phyloP scores from a whole-genome alignment of 2,888 invertebrate species.

The Watsonalla cultraria region DNA sequence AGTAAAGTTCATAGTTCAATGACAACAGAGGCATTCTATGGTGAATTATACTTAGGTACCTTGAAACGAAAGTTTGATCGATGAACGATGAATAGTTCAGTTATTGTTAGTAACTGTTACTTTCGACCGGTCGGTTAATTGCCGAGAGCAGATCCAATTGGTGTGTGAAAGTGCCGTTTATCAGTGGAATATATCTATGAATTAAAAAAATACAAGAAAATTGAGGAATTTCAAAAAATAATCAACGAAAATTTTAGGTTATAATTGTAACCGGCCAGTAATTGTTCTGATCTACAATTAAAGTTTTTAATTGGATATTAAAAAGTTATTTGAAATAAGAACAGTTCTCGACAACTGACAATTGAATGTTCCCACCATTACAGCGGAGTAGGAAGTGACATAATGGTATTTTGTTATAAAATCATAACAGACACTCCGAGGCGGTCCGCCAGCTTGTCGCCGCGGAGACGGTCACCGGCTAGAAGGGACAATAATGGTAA shows the following conservation, averaged over 20 bases:
- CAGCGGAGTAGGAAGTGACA: conserved; percentile 27
- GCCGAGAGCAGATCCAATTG: background rate
- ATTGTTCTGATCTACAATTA: background rate
- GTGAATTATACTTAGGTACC: background rate
- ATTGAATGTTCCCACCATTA: conserved; percentile 26
- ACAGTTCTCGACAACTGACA: background rate
- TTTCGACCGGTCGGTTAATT: background rate
- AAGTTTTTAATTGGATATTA: background rate
- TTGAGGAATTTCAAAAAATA: background rate
- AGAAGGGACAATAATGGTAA: conserved; percentile 26
- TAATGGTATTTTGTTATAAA: conserved; percentile 74
- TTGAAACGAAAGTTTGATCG: conserved; percentile 1
- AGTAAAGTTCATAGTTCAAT: too few relatives aligned
- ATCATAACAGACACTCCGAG: conserved; percentile 61
- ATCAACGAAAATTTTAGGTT: too few relatives aligned
- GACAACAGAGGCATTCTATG: too few relatives aligned
- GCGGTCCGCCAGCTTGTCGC: conserved; percentile 41
- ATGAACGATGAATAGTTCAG: background rate
- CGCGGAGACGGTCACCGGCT: conserved; percentile 39
- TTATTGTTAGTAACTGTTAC: background rate
- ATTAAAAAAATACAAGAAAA: background rate
- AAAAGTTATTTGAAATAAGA: background rate
- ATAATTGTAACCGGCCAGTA: background rate
- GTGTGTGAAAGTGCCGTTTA: background rate
- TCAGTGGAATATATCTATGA: background rate